Evolutionary conservation across 37 sponge, comb jelly and placozoan genomes (phyloP), one percentile per base, ranked within the genome.

Genomic region (Crambe crambe): DNA sequence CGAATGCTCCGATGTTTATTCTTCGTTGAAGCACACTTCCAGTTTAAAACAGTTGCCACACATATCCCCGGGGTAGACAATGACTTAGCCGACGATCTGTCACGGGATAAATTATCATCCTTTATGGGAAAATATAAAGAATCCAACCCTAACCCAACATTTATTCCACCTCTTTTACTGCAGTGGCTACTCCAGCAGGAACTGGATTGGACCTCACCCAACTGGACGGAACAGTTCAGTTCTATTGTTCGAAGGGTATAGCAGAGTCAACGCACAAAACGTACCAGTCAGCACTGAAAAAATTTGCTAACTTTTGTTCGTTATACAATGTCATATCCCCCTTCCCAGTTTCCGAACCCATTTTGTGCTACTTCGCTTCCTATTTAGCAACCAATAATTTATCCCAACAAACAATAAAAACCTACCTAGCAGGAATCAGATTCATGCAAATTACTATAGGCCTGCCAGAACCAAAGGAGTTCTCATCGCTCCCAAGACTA

Each of bases 381-480:
- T 82, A 69, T 39, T 60, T 90, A 31, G 76, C 76, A 2, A 5
- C 4, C 3, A 27, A 90, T 39, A 40, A 42, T 23, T 58, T 86
- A 23, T 29, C 71, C 0, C 80, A 66, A 18, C 78, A 57, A 23
- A 82, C 79, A 37, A 86, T 85, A 3, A 90, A 90, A 70, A 64
- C 65, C 1, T 90, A 90, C 43, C 44, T 86, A 35, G 71, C 91
- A 47, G 87, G 73, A 3, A 68, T 90, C 23, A 37, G 91, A 1
- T 30, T 77, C 58, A 42, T 68, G 18, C 87, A 90, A 23, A 64
- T 85, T 23, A 29, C 44, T 39, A 5, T 42, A 37, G 91, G 91
- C 32, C 12, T 77, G 0, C 85, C 80, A 0, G 79, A 83, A 0
- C 85, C 90, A 36, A 60, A 58, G 21, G 27, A 58, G 9, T 58